phyloP scores from a whole-genome alignment of 2,113 vertebrate species.

The Melanocharis versteri region DNA sequence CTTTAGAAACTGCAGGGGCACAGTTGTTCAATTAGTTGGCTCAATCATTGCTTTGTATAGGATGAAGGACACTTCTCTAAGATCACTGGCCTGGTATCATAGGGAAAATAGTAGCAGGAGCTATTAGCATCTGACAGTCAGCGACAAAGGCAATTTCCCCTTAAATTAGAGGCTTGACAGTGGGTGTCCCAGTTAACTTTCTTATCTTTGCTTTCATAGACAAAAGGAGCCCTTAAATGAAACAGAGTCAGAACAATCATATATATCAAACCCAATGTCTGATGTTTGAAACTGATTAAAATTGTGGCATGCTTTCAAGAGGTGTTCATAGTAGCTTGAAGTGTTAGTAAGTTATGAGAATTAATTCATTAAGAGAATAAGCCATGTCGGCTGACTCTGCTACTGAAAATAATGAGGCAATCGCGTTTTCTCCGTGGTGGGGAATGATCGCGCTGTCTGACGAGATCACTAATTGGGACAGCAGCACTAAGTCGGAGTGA shows the following conservation, averaged over 20 bases:
- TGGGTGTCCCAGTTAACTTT: conserved; percentile 25
- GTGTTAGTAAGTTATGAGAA: not conserved
- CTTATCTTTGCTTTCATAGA: conserved; percentile 27
- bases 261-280: conserved; percentile 43
- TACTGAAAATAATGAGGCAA: conserved; percentile 18
- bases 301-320: not conserved
- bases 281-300: conserved; percentile 42
- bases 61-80: conserved; percentile 26
- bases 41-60: not conserved
- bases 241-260: conserved; percentile 1
- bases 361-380: conserved; percentile 48
- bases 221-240: conserved; percentile 9
- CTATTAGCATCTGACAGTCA: conserved; percentile 43
- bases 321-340: not conserved
- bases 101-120: conserved; percentile 45
- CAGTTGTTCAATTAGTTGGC: not conserved
- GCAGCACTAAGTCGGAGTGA: not conserved
- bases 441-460: not conserved
- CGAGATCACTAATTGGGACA: conserved; percentile 34
- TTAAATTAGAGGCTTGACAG: conserved; percentile 24
- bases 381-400: conserved; percentile 6
- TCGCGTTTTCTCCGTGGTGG: not conserved
- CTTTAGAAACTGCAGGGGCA: not conserved
- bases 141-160: conserved; percentile 11
- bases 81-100: conserved; percentile 17